Conservation (phyloP, 2,797 vertebrate species). For the Nyctalus aviator region DNA sequence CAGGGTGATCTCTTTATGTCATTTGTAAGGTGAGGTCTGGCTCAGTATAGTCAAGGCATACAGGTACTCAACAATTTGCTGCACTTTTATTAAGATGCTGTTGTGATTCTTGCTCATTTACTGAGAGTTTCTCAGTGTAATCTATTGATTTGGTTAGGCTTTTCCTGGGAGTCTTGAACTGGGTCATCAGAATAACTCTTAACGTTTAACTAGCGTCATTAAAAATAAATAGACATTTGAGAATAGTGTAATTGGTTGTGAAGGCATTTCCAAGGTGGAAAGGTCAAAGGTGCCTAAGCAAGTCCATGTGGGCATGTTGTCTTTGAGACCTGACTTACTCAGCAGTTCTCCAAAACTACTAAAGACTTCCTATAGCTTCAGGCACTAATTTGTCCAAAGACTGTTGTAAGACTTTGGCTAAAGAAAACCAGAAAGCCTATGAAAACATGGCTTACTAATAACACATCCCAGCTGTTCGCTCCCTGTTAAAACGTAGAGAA, state of each 20-base stretch:
- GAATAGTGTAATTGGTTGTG: constrained; percentile 82
- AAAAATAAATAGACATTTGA: constrained; percentile 80
- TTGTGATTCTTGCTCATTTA: background rate
- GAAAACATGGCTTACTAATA: constrained; percentile 85
- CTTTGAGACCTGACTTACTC: constrained; percentile 82
- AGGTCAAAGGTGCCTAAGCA: constrained; percentile 68
- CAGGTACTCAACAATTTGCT: background rate
- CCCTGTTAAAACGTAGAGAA: constrained; percentile 77
- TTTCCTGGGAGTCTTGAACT: constrained; percentile 60
- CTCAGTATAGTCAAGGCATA: background rate
- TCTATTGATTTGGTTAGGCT: constrained; percentile 39
- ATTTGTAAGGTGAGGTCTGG: constrained; percentile 13
- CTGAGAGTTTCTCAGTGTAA: background rate
- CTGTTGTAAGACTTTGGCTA: constrained; percentile 84
- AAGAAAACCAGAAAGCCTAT: constrained; percentile 86
- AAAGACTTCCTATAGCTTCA: constrained; percentile 86
- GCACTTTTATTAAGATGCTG: constrained; percentile 19
- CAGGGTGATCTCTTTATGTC: background rate
- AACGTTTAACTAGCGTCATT: constrained; percentile 76
- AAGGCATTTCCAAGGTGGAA: constrained; percentile 78
- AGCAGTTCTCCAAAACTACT: constrained; percentile 80
- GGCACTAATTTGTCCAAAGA: constrained; percentile 87
- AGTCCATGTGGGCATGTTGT: background rate
- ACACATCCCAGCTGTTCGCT: constrained; percentile 86
- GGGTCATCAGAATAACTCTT: constrained; percentile 54